Evolutionary conservation across 2,113 vertebrate genomes (phyloP).

Genomic region (Plecturocebus donacophilus): DNA sequence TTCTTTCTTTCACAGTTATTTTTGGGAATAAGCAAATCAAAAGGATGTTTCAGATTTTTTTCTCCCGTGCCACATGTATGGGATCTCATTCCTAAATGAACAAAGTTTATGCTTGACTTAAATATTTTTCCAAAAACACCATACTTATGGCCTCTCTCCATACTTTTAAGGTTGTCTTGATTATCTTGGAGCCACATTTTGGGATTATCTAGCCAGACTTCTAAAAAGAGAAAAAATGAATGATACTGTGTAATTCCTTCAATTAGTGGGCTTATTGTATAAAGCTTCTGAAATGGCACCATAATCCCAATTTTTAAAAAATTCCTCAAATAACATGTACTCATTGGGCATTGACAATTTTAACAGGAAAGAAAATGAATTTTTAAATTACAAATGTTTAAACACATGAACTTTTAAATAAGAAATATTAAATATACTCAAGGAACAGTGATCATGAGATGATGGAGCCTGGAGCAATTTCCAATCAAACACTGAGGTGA

Average conservation of each 20-base stretch:
- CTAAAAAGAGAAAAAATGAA: conserved; percentile 60
- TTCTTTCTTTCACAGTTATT: conserved; percentile 45
- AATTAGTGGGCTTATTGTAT: conserved; percentile 13
- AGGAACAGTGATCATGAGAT: neutral
- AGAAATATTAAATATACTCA: neutral
- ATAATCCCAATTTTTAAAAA: neutral
- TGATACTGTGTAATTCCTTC: conserved; percentile 43
- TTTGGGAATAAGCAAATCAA: conserved; percentile 57
- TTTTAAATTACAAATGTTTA: neutral
- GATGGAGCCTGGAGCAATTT: neutral
- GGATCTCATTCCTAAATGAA: conserved; percentile 47
- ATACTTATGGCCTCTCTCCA: conserved; percentile 34
- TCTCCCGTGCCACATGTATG: conserved; percentile 17
- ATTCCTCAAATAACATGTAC: neutral
- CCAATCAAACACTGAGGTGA: neutral
- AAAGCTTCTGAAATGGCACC: conserved; percentile 16
- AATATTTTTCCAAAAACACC: conserved; percentile 54
- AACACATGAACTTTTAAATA: conserved; percentile 14
- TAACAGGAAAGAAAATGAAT: conserved; percentile 28
- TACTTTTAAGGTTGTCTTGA: conserved; percentile 49
- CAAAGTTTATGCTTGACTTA: conserved; percentile 52
- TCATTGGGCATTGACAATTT: neutral
- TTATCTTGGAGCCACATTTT: conserved; percentile 50
- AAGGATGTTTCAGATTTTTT: conserved; percentile 37
- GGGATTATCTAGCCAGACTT: conserved; percentile 62